phyloP scores from a whole-genome alignment of 1,140 invertebrate species.

The Limonius californicus region DNA sequence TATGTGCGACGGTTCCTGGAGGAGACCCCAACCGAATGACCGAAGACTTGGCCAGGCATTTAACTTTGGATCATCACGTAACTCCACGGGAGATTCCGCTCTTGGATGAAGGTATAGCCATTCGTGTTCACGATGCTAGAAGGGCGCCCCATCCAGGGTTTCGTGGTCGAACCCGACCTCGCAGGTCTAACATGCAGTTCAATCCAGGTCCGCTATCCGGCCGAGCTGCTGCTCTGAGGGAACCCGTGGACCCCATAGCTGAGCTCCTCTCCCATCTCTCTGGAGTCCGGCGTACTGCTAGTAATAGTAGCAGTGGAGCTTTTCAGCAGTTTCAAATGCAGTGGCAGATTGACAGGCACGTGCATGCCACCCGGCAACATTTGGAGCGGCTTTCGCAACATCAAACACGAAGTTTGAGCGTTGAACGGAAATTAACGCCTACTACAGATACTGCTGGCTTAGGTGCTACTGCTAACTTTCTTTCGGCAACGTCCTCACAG shows the following conservation, averaged over 20 bases:
- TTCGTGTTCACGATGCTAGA: conserved; percentile 78
- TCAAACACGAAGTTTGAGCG: not conserved
- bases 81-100: conserved; percentile 57
- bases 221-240: conserved; percentile 70
- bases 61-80: conserved; percentile 82
- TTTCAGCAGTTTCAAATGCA: conserved; percentile 75
- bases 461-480: conserved; percentile 34
- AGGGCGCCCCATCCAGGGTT: conserved; percentile 42
- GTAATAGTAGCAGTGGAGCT: conserved; percentile 46
- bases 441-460: conserved; percentile 22
- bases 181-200: conserved; percentile 58
- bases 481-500: conserved; percentile 33
- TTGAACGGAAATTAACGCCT: not conserved
- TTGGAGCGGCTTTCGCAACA: not conserved
- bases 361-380: not conserved
- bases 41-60: conserved; percentile 79
- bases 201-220: conserved; percentile 70
- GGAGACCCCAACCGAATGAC: conserved; percentile 93
- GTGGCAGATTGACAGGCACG: not conserved
- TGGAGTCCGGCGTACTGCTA: conserved; percentile 67
- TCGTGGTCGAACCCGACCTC: not conserved
- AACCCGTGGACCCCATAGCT: conserved; percentile 87
- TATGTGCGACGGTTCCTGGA: conserved; percentile 88
- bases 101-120: conserved; percentile 67
- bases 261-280: conserved; percentile 86